Conservation (phyloP, 2,113 vertebrate genomes). For the Geococcyx californianus region DNA sequence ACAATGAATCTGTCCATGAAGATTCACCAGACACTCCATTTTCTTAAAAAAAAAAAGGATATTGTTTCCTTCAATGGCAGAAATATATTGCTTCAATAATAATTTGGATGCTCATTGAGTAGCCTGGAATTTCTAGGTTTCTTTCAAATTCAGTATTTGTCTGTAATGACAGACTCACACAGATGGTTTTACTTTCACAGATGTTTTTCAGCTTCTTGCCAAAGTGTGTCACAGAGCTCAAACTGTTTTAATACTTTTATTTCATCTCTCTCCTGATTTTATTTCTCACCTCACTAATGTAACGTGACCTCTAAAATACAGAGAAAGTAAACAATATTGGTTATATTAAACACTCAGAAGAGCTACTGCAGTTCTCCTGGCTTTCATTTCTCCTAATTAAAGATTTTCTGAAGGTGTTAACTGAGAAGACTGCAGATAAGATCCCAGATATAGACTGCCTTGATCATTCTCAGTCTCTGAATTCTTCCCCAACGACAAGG, state of each 20-base stretch:
- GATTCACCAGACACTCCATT: not conserved
- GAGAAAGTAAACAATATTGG: not conserved
- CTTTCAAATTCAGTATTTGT: not conserved
- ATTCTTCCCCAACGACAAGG: not conserved
- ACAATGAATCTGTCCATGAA: not conserved
- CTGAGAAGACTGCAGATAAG: not conserved
- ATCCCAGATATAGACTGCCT: not conserved
- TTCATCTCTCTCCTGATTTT: not conserved
- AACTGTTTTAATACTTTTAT: not conserved
- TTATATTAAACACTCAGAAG: not conserved
- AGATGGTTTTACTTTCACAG: not conserved
- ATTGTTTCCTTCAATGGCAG: not conserved
- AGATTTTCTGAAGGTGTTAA: not conserved
- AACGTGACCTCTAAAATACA: not conserved
- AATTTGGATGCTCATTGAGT: not conserved
- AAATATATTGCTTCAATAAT: not conserved
- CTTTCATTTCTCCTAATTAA: rapidly evolving
- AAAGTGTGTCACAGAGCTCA: not conserved
- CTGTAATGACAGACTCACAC: not conserved
- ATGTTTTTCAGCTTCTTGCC: not conserved
- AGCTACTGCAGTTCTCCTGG: not conserved
- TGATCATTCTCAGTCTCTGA: not conserved
- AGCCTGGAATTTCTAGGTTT: not conserved
- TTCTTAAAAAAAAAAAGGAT: not conserved
- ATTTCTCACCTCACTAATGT: not conserved